Evolutionary conservation across 2,888 invertebrate species (phyloP).

Genomic region (Lutraria lutraria): DNA sequence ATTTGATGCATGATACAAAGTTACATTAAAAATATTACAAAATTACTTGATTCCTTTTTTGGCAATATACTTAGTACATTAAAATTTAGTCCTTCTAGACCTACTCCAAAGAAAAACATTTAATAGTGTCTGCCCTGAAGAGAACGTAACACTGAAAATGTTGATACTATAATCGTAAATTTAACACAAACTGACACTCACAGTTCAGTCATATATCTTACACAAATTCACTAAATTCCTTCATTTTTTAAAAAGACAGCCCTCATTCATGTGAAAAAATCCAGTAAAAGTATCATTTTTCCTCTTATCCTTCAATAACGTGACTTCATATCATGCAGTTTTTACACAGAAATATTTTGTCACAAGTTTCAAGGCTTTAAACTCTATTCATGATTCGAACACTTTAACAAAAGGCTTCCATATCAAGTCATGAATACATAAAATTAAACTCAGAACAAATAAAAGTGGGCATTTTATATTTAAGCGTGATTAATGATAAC

Average conservation of each 20-base stretch:
- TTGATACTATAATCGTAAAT: background rate
- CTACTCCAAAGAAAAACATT: no score
- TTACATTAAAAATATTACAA: no score
- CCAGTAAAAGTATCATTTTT: constrained; percentile 18
- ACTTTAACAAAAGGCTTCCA: background rate
- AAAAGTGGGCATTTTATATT: constrained; percentile 11
- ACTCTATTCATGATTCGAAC: background rate
- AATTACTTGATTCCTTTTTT: no score
- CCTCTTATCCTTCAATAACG: background rate
- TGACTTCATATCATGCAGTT: background rate
- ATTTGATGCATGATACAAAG: no score
- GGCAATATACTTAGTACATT: no score
- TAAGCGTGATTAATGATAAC: constrained; percentile 10
- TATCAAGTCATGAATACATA: background rate
- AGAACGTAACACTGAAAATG: no score
- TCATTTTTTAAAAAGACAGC: background rate
- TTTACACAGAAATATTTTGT: background rate
- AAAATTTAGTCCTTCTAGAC: no score
- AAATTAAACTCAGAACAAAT: background rate
- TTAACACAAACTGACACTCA: background rate
- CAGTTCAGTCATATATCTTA: background rate
- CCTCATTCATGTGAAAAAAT: background rate
- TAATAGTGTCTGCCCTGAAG: no score
- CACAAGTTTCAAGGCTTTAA: constrained; percentile 7
- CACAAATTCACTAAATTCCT: background rate